phyloP scores from a whole-genome alignment of 2,888 invertebrate genomes.

The Andrena marginata region DNA sequence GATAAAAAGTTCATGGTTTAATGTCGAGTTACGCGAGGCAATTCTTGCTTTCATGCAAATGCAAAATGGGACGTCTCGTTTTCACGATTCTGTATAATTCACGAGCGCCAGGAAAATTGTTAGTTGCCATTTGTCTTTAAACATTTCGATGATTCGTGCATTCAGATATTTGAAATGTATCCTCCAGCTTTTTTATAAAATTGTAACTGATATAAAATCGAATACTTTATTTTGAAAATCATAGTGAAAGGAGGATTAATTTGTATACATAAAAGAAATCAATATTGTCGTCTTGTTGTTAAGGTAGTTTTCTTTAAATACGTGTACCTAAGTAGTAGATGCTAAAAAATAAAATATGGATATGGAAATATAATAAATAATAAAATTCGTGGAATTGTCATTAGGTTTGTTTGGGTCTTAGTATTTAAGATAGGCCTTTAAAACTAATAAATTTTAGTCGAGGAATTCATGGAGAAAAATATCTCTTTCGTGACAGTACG shows the following conservation, averaged over 20 bases:
- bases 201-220: background rate
- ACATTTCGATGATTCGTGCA: background rate
- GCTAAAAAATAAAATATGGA: too few species aligned
- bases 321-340: too few species aligned
- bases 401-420: too few species aligned
- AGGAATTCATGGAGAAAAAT: too few species aligned
- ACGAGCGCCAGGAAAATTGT: background rate
- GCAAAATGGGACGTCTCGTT: slow-evolving; percentile 28
- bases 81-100: slow-evolving; percentile 23
- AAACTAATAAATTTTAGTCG: too few species aligned
- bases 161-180: background rate
- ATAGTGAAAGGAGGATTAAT: background rate
- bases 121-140: background rate
- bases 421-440: too few species aligned
- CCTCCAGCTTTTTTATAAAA: background rate
- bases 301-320: too few species aligned
- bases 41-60: slow-evolving; percentile 37
- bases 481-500: too few species aligned
- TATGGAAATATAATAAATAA: too few species aligned
- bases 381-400: too few species aligned
- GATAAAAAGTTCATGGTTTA: slow-evolving; percentile 58
- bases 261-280: background rate
- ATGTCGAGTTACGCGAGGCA: slow-evolving; percentile 41
- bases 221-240: background rate
- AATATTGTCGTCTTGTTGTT: background rate